These are phyloP conservation scores for Triplophysa dalaica DNA, from an alignment of 2,113 vertebrate genomes.

Conservation along the genomic window DNA sequence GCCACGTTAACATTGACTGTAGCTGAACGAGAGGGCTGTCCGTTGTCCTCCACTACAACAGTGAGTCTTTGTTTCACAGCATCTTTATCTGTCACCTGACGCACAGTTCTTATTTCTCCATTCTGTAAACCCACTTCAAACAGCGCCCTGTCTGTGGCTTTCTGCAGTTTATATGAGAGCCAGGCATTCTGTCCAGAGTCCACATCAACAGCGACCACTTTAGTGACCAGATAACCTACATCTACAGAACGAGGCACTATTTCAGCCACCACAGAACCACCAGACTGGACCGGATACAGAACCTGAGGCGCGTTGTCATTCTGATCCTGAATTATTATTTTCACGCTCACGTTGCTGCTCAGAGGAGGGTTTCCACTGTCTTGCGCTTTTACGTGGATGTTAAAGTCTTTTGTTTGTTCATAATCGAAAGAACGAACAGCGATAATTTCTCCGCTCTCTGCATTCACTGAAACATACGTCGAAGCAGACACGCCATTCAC, in stretches of 20 bases:
- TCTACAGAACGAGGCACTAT: conserved; percentile 74
- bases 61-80: conserved; percentile 68
- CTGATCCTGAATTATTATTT: conserved; percentile 72
- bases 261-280: conserved; percentile 65
- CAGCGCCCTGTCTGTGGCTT: conserved; percentile 71
- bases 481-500: conserved; percentile 63
- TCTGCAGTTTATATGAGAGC: conserved; percentile 75
- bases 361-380: conserved; percentile 74
- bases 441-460: conserved; percentile 70
- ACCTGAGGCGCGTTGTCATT: conserved; percentile 78
- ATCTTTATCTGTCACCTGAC: conserved; percentile 71
- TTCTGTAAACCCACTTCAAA: conserved; percentile 74
- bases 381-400: conserved; percentile 67
- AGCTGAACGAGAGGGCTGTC: conserved; percentile 69
- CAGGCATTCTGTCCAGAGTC: conserved; percentile 77
- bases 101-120: conserved; percentile 73
- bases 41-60: conserved; percentile 73
- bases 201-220: conserved; percentile 74
- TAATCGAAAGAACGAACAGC: conserved; percentile 73
- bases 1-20: conserved; percentile 53
- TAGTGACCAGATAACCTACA: conserved; percentile 73
- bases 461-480: conserved; percentile 71
- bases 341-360: conserved; percentile 70
- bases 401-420: conserved; percentile 72
- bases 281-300: conserved; percentile 68